Conservation (phyloP, 1,140 invertebrate genomes). For the Wasmannia auropunctata region DNA sequence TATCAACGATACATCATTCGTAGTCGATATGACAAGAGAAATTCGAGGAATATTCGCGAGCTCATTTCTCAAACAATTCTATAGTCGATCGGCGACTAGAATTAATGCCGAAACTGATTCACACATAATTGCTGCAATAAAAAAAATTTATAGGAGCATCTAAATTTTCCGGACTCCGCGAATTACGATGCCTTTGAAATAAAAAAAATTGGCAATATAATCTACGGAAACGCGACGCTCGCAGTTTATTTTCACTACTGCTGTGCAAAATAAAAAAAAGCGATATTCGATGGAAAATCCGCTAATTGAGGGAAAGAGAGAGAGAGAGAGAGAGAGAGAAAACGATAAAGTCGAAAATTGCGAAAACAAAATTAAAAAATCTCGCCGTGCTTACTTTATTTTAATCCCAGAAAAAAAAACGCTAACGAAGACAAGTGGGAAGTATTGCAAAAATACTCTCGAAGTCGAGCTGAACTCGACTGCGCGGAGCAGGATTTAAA, state of each 20-base stretch:
- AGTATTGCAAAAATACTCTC: slow-evolving; percentile 8
- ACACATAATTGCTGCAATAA: not conserved
- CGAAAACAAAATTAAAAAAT: no score
- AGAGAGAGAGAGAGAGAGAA: not conserved
- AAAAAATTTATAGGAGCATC: not conserved
- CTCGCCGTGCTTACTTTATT: slow-evolving; percentile 10
- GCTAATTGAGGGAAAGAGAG: not conserved
- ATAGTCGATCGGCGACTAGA: not conserved
- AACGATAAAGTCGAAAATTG: not conserved
- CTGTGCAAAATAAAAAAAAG: not conserved
- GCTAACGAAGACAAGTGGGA: not conserved
- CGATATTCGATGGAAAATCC: not conserved
- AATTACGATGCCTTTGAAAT: not conserved
- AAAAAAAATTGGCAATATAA: not conserved
- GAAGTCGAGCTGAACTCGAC: not conserved
- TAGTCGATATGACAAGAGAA: not conserved
- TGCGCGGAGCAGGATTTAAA: slow-evolving; percentile 19
- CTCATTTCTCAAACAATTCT: not conserved
- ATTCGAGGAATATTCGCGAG: not conserved
- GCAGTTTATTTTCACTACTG: not conserved
- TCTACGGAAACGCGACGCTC: not conserved
- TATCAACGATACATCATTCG: slow-evolving; percentile 6
- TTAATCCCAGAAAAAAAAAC: slow-evolving; percentile 16
- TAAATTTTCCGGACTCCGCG: not conserved
- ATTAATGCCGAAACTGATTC: not conserved